Base-by-base conservation (phyloP, 92 coral and sea anemone genomes). In the Galaxea fascicularis region DNA sequence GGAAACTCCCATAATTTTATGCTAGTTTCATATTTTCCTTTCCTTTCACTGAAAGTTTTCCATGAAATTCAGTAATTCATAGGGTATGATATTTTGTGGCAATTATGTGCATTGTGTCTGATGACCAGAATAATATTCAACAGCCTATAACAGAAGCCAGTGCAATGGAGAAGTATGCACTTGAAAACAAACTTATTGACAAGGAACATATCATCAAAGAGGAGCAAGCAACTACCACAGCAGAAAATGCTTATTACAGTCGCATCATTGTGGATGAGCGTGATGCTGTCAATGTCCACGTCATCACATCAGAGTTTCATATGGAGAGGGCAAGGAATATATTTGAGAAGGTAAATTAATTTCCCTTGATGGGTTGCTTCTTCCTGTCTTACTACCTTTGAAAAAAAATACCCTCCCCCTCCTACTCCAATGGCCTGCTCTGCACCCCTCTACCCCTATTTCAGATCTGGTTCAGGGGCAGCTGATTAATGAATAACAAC, bases 141-240 rank as follows among this genome's bases (percentile, higher is more conserved):
- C 89, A 94, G 95, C 74, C 85, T 17, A 72, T 87, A 26, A 92
- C 95, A 59, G 98, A 94, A 80, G 98, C 98, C 30, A 90, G 88
- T 71, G 98, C 98, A 31, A 94, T 94, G 95, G 85, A 84, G 63
- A 80, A 78, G 28, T 82, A 77, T 87, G 87, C 87, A 1, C 73
- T 86, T 7, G 79, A 89, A 12, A 90, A 92, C 75, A 76, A 62
- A 22, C 76, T 94, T 1, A 69, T 94, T 80, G 95, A 93, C 31
- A 18, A 62, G 12, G 91, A 94, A 46, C 86, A 89, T 71, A 71
- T 89, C 18, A 91, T 92, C 41, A 30, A 89, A 22, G 98, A 94
- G 79, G 98, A 94, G 71, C 68, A 84, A 49, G 95, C 98, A 25
- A 51, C 73, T 51, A 89, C 81, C 77, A 94, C 98, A 16, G 98